Conservation (phyloP, 1,140 invertebrate genomes). For the Platorchestia sp. region DNA sequence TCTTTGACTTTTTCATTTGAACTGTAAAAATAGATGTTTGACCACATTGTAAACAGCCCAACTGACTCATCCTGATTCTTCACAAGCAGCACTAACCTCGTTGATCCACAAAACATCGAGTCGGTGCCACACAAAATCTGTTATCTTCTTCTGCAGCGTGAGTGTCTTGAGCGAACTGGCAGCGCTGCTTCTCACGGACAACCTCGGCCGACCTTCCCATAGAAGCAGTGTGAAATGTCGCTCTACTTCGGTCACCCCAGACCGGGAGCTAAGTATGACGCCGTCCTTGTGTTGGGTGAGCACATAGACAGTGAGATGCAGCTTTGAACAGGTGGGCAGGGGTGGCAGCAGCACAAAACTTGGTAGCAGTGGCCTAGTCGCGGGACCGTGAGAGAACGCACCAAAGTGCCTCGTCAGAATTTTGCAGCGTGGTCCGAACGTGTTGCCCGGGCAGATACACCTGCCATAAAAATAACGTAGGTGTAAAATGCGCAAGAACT, state of each 20-base stretch:
- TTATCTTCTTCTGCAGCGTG: conserved; percentile 26
- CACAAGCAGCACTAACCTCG: neutral
- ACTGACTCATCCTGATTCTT: neutral
- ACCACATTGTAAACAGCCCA: no score
- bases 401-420: conserved; percentile 46
- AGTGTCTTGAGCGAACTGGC: neutral
- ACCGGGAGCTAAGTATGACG: neutral
- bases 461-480: neutral
- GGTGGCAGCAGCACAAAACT: conserved; percentile 28
- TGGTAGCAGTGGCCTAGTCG: neutral
- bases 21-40: no score
- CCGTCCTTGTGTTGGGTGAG: conserved; percentile 19
- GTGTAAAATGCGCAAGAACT: neutral
- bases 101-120: conserved; percentile 31
- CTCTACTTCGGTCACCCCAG: neutral
- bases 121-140: conserved; percentile 9
- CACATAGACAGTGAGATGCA: conserved; percentile 48
- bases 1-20: no score
- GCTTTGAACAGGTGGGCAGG: conserved; percentile 50
- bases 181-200: neutral
- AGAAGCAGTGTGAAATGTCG: neutral
- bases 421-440: conserved; percentile 52
- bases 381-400: no score
- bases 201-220: neutral
- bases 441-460: conserved; percentile 53